phyloP scores from a whole-genome alignment of 2,888 invertebrate genomes.

The Troilus luridus region DNA sequence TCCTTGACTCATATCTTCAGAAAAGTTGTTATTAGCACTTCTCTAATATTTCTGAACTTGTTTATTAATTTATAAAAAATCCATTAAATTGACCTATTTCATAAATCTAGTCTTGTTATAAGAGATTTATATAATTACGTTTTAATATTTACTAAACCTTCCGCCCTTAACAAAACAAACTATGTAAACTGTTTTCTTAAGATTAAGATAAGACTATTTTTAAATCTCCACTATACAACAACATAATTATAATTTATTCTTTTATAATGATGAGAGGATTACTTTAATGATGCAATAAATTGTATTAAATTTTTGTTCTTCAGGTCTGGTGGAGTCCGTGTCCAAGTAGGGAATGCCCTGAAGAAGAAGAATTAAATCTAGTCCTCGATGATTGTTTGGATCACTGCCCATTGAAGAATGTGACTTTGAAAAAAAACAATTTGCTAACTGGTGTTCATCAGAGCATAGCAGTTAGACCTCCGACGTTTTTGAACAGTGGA shows the following conservation, averaged over 20 bases:
- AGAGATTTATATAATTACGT: slow-evolving; percentile 4
- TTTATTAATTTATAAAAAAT: neutral
- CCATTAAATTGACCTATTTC: neutral
- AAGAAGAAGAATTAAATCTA: slow-evolving; percentile 80
- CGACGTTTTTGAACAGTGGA: slow-evolving; percentile 64
- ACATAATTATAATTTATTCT: slow-evolving; percentile 5
- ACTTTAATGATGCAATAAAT: slow-evolving; percentile 8
- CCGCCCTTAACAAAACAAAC: neutral
- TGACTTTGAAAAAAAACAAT: slow-evolving; percentile 51
- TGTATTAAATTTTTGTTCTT: slow-evolving; percentile 31
- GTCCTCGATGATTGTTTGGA: slow-evolving; percentile 81
- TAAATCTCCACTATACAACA: neutral
- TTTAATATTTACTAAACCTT: slow-evolving; percentile 22
- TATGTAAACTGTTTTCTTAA: slow-evolving; percentile 40
- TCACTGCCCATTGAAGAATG: slow-evolving; percentile 75
- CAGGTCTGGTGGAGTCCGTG: slow-evolving; percentile 89
- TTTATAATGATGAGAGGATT: neutral
- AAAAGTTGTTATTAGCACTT: neutral
- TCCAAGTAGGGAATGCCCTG: slow-evolving; percentile 84
- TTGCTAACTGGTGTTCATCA: slow-evolving; percentile 65
- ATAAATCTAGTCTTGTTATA: neutral
- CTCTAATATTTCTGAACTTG: neutral
- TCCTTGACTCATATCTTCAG: too few species aligned
- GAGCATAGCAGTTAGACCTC: slow-evolving; percentile 67
- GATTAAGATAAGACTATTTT: slow-evolving; percentile 50